phyloP scores from a whole-genome alignment of 2,888 invertebrate genomes.

The Parapristionchus giblindavisi region DNA sequence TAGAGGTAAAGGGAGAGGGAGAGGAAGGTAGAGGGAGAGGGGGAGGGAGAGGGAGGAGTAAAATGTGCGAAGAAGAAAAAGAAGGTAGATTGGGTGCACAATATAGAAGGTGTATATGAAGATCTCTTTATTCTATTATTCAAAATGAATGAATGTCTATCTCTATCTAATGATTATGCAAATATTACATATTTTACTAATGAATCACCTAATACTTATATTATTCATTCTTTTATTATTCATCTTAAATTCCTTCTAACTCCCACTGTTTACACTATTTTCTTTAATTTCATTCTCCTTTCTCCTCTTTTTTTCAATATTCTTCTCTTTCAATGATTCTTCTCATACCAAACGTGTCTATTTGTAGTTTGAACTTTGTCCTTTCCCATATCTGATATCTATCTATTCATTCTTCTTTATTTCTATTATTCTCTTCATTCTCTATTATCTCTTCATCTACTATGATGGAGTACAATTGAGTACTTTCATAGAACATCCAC shows the following conservation, averaged over 20 bases:
- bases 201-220: not conserved
- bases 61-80: not conserved
- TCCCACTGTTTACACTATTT: not conserved
- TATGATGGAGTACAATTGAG: constrained; percentile 7
- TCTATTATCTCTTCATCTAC: not conserved
- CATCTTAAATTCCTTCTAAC: not conserved
- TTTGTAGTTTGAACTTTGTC: not conserved
- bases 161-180: too few relatives aligned
- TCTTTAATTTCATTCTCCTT: not conserved
- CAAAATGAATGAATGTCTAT: too few relatives aligned
- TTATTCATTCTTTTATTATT: not conserved
- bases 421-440: not conserved
- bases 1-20: not conserved
- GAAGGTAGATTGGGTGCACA: too few relatives aligned
- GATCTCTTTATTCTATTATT: too few relatives aligned
- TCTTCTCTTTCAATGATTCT: not conserved
- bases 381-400: not conserved
- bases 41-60: not conserved
- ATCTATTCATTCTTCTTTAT: not conserved
- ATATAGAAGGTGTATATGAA: too few relatives aligned
- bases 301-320: not conserved
- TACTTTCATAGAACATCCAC: too few relatives aligned
- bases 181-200: too few relatives aligned
- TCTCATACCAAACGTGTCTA: not conserved
- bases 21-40: not conserved